Conservation (phyloP, 2,113 vertebrate genomes). For the Lepus americanus region DNA sequence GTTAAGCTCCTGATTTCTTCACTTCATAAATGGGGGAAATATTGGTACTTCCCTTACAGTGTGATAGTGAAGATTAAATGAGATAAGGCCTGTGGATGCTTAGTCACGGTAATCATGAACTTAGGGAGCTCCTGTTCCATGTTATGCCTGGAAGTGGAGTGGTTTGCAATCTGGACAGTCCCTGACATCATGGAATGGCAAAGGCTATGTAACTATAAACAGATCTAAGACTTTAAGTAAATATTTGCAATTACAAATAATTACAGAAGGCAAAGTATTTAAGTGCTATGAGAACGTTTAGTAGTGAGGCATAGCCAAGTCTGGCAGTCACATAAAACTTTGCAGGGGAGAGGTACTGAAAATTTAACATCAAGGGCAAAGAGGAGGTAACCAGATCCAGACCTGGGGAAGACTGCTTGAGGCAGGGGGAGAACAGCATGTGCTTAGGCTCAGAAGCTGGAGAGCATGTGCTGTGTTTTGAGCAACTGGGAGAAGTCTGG, state of each 20-base stretch:
- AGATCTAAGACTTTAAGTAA: background rate
- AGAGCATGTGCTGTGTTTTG: background rate
- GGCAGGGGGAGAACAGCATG: fast-evolving
- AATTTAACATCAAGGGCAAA: background rate
- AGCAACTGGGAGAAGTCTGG: background rate
- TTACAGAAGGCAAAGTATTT: background rate
- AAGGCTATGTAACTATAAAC: background rate
- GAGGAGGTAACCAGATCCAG: background rate
- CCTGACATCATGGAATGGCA: background rate
- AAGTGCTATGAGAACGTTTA: background rate
- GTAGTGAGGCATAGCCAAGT: too few species aligned
- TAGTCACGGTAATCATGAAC: background rate
- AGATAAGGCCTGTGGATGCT: background rate
- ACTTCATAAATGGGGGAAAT: background rate
- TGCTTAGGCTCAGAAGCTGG: background rate
- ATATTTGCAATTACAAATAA: background rate
- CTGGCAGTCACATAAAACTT: background rate
- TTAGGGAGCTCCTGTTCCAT: background rate
- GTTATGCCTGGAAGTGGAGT: background rate
- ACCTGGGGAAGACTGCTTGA: background rate
- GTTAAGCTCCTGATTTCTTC: background rate
- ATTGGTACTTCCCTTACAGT: background rate
- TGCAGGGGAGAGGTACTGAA: background rate
- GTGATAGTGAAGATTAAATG: background rate
- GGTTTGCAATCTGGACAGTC: background rate